phyloP scores from a whole-genome alignment of 2,797 vertebrate genomes.

The Syngnathus rostellatus region DNA sequence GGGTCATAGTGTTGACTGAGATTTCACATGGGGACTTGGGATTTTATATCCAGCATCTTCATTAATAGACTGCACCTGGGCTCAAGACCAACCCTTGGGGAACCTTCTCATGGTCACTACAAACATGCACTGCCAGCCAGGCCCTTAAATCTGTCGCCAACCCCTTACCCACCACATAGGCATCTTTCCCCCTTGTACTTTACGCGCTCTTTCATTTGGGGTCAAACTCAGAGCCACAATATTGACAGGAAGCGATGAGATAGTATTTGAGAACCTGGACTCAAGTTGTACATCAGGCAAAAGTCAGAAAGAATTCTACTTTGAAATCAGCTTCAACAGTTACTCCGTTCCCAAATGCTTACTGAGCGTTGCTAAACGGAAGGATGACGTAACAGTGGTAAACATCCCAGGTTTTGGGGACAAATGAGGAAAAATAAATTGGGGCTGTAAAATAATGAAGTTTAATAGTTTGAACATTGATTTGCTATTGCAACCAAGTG shows the following conservation, averaged over 20 bases:
- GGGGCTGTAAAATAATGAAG: no score
- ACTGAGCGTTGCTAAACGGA: no score
- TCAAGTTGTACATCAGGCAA: no score
- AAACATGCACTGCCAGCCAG: constrained; percentile 25
- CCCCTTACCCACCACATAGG: constrained; percentile 45
- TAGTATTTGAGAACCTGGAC: constrained; percentile 34
- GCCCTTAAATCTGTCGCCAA: constrained; percentile 56
- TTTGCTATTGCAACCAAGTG: no score
- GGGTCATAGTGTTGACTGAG: constrained; percentile 68
- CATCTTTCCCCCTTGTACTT: constrained; percentile 21
- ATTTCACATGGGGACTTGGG: constrained; percentile 52
- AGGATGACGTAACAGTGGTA: no score
- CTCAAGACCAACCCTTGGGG: constrained; percentile 46
- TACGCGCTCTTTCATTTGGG: constrained; percentile 31
- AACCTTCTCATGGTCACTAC: constrained; percentile 45
- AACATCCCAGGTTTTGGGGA: no score
- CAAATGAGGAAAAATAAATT: no score
- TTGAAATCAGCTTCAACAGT: no score
- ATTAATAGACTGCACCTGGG: constrained; percentile 70
- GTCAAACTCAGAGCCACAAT: constrained; percentile 41
- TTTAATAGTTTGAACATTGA: no score
- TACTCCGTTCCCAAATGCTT: no score
- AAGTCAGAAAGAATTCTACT: no score
- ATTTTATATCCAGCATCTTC: constrained; percentile 48
- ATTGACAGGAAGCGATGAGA: constrained; percentile 57